These are phyloP conservation scores for Helobdella robusta DNA, from an alignment of 2,888 invertebrate genomes.

Conservation along the genomic window DNA sequence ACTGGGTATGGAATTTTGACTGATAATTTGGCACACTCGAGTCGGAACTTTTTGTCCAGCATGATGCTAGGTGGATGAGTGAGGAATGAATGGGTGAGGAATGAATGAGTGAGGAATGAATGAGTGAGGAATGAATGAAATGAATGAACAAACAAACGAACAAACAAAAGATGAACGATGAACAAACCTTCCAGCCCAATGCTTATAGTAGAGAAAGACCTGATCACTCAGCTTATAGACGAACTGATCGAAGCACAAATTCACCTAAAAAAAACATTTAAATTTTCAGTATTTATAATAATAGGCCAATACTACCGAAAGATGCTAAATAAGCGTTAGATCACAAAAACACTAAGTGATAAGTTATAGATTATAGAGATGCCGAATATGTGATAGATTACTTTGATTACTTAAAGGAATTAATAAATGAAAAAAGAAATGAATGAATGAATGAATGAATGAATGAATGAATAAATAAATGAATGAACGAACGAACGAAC, in stretches of 20 bases:
- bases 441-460: too few relatives aligned
- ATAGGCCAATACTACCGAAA: background rate
- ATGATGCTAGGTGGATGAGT: slow-evolving; percentile 63
- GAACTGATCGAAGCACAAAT: slow-evolving; percentile 97
- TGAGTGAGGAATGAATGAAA: background rate
- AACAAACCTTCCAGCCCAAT: slow-evolving; percentile 72
- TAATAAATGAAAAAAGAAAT: too few relatives aligned
- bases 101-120: background rate
- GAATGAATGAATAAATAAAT: too few relatives aligned
- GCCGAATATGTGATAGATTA: background rate
- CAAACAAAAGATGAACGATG: background rate
- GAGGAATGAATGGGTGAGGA: background rate
- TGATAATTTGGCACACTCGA: slow-evolving; percentile 81
- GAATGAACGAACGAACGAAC: too few relatives aligned
- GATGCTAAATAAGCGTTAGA: background rate
- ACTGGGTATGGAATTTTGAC: slow-evolving; percentile 60
- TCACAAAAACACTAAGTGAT: background rate
- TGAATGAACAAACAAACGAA: background rate
- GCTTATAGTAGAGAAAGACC: slow-evolving; percentile 94
- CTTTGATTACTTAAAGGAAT: background rate
- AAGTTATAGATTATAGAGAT: background rate
- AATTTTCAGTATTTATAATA: background rate
- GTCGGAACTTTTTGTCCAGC: slow-evolving; percentile 89
- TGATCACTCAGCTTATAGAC: slow-evolving; percentile 96
- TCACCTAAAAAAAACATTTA: slow-evolving; percentile 56